Evolutionary conservation across 2,797 vertebrate genomes (phyloP).

Genomic region (Enteromius trimaculatus): DNA sequence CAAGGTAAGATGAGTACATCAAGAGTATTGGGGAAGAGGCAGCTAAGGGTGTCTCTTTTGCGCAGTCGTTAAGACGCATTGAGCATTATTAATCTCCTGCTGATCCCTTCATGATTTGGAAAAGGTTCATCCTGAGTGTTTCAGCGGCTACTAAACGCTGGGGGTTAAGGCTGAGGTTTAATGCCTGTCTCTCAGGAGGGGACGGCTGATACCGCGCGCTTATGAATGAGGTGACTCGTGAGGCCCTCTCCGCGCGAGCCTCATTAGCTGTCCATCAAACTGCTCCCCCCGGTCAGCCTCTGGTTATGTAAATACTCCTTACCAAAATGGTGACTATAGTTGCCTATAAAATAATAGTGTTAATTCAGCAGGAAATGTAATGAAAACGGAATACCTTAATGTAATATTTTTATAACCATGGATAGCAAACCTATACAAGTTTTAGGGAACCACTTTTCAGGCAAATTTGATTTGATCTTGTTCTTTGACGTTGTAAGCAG

Average conservation of each 20-base stretch:
- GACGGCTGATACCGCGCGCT: conserved; percentile 65
- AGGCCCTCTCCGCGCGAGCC: conserved; percentile 61
- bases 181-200: conserved; percentile 64
- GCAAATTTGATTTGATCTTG: background rate
- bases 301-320: conserved; percentile 59
- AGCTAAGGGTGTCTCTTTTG: background rate
- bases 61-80: background rate
- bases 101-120: conserved; percentile 49
- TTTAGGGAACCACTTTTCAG: background rate
- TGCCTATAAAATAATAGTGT: background rate
- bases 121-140: conserved; percentile 45
- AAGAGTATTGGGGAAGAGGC: background rate
- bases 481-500: background rate
- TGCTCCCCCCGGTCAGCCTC: conserved; percentile 47
- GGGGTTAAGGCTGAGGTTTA: conserved; percentile 61
- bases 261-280: conserved; percentile 66
- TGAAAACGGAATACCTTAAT: background rate
- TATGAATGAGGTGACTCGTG: conserved; percentile 76
- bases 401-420: background rate
- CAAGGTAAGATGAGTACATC: background rate
- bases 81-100: conserved; percentile 27
- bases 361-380: background rate
- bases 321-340: background rate
- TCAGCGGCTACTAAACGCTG: conserved; percentile 46
- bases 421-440: background rate